phyloP scores from a whole-genome alignment of 1,140 invertebrate species.

The Rhopalosiphum padi region DNA sequence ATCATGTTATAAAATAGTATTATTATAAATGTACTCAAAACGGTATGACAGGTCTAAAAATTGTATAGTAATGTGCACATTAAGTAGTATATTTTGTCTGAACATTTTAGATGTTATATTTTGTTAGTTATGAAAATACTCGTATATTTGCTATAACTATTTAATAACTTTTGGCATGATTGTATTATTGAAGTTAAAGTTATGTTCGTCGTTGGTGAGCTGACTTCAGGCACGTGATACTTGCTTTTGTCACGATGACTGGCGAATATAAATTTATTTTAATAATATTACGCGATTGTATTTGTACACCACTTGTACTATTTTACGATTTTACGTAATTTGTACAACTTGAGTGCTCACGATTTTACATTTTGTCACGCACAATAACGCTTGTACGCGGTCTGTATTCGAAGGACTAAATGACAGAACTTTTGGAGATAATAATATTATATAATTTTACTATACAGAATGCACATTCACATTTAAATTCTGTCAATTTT shows the following conservation, averaged over 20 bases:
- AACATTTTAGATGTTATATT: neutral
- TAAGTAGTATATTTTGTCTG: neutral
- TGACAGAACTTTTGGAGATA: neutral
- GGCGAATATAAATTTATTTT: neutral
- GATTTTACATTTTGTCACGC: constrained; percentile 2
- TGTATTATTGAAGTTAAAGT: neutral
- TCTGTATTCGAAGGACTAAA: neutral
- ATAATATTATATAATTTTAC: neutral
- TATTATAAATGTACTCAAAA: neutral
- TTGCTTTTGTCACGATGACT: constrained; percentile 5
- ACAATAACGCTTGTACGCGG: neutral
- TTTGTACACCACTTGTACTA: neutral
- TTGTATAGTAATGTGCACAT: neutral
- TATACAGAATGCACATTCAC: neutral
- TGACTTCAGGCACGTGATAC: neutral
- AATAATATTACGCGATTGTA: neutral
- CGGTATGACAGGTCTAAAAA: neutral
- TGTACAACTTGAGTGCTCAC: neutral
- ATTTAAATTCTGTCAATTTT: neutral
- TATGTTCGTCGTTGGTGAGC: neutral
- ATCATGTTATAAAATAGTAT: neutral
- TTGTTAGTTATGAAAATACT: neutral
- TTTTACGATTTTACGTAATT: neutral
- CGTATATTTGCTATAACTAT: neutral
- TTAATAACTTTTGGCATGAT: neutral